These are phyloP conservation scores for Steinernema scapterisci DNA, from an alignment of 2,888 invertebrate species.

Conservation along the genomic window DNA sequence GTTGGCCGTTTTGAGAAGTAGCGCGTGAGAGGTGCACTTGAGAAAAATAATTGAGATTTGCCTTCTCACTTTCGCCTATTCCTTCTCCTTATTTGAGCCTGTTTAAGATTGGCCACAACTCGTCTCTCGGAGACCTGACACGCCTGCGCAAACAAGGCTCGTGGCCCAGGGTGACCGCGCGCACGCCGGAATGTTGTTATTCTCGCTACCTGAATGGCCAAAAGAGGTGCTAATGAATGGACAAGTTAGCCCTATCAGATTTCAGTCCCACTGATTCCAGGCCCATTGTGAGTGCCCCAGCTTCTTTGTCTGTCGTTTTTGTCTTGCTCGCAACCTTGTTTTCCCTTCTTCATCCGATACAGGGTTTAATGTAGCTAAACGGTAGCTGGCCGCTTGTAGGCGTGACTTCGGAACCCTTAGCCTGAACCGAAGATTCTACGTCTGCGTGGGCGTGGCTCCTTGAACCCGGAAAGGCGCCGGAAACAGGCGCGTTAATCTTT, in stretches of 20 bases:
- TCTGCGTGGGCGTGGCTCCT: neutral
- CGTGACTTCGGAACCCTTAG: constrained; percentile 7
- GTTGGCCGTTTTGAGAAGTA: neutral
- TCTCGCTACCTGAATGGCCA: constrained; percentile 29
- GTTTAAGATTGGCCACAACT: neutral
- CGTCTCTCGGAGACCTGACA: neutral
- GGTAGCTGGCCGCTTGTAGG: neutral
- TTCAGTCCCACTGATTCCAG: neutral
- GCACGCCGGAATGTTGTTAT: constrained; percentile 4
- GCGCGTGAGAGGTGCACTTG: neutral
- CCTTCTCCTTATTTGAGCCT: neutral
- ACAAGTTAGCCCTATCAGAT: neutral
- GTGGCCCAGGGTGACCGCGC: neutral
- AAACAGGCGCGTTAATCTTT: constrained; percentile 6
- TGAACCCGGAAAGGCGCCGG: neutral
- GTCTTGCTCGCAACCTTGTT: too few relatives aligned
- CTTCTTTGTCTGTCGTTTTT: neutral
- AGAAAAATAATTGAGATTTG: constrained; percentile 2
- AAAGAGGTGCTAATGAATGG: constrained; percentile 30
- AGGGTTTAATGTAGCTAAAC: constrained; percentile 1
- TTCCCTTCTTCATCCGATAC: neutral
- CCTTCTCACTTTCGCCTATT: neutral
- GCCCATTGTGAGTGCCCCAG: neutral
- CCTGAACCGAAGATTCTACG: neutral
- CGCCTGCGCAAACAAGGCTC: neutral